Conservation (phyloP, 2,888 invertebrate species). For the Orthosia gracilis region DNA sequence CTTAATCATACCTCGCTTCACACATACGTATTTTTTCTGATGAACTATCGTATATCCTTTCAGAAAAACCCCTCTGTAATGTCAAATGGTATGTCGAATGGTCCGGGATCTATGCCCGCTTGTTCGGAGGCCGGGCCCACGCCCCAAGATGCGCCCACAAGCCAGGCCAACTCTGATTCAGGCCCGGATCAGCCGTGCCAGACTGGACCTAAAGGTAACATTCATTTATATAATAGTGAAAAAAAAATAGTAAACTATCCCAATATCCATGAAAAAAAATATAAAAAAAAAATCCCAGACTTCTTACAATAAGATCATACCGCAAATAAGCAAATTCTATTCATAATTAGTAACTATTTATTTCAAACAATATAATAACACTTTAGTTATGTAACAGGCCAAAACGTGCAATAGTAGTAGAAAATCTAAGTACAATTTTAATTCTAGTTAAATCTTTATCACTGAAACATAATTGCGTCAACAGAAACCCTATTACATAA, state of each 20-base stretch:
- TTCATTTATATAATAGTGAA: background rate
- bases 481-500: constrained; percentile 26
- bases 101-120: constrained; percentile 82
- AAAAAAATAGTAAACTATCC: no score
- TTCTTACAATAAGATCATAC: no score
- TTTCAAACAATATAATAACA: no score
- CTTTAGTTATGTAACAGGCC: no score
- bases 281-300: no score
- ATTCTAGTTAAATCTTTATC: background rate
- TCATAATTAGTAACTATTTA: no score
- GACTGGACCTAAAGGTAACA: constrained; percentile 85
- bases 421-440: background rate
- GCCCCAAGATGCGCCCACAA: constrained; percentile 69
- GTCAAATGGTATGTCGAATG: constrained; percentile 89
- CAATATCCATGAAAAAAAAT: no score
- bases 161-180: constrained; percentile 62
- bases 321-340: no score
- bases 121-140: constrained; percentile 82
- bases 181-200: constrained; percentile 76
- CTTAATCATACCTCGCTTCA: background rate
- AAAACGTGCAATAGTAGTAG: background rate
- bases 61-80: constrained; percentile 90
- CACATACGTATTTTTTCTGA: background rate
- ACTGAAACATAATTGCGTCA: constrained; percentile 19
- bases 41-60: constrained; percentile 23